phyloP scores from a whole-genome alignment of 2,888 invertebrate species.

The Diaphora mendica region DNA sequence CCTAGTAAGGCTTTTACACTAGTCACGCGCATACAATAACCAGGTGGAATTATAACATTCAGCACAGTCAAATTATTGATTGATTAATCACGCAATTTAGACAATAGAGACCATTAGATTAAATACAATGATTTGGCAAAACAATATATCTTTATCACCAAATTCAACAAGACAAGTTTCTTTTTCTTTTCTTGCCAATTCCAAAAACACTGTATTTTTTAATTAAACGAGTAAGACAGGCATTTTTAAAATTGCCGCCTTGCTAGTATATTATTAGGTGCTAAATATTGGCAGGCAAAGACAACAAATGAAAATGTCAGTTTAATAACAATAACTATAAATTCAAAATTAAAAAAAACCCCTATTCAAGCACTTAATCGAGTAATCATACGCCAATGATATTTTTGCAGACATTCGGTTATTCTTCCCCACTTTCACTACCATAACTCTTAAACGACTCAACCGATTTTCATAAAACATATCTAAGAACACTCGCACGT shows the following conservation, averaged over 20 bases:
- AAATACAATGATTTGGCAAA: constrained; percentile 9
- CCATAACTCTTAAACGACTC: too few relatives aligned
- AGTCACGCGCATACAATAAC: constrained; percentile 17
- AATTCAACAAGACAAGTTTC: not conserved
- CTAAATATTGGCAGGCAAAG: not conserved
- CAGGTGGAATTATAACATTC: constrained; percentile 19
- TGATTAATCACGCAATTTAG: constrained; percentile 16
- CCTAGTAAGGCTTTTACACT: constrained; percentile 8
- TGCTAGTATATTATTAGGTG: too few relatives aligned
- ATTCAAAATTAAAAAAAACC: too few relatives aligned
- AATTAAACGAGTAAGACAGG: not conserved
- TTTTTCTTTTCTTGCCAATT: not conserved
- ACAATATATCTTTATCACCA: not conserved
- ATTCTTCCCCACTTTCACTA: too few relatives aligned
- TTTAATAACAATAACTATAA: too few relatives aligned
- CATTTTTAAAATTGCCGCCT: too few relatives aligned
- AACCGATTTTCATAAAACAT: too few relatives aligned
- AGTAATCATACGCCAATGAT: too few relatives aligned
- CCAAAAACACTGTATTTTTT: not conserved
- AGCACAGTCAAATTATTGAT: constrained; percentile 15
- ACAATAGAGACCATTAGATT: constrained; percentile 6
- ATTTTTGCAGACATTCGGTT: too few relatives aligned
- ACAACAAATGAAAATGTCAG: not conserved
- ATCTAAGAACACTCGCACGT: too few relatives aligned
- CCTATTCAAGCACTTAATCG: too few relatives aligned